Base-by-base conservation (phyloP, 2,797 vertebrate genomes). In the Ciconia nigra region DNA sequence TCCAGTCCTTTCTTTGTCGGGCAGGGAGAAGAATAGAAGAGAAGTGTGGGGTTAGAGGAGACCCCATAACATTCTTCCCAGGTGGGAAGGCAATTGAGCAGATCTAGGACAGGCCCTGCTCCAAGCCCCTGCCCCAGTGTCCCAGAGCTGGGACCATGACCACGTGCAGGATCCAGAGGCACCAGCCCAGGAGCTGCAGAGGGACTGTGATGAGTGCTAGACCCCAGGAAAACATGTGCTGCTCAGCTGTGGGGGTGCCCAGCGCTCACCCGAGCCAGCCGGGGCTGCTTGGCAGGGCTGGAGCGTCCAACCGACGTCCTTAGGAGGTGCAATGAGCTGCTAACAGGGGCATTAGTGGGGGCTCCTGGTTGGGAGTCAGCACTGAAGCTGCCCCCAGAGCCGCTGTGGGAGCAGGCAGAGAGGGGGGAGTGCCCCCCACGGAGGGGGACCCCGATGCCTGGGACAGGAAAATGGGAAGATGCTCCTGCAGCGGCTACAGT, bases 1-100 rank as follows among this genome's bases (percentile, higher is more conserved):
- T 13, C 5, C 37, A 49, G 58, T 61, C 24, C 49, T 84, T 61
- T 69, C 39, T 58, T 41, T 1, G 2, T 11, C 11, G 2, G 29
- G 41, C 5, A 69, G 44, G 47, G 20, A 51, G 41, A 65, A 70
- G 61, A 78, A 80, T 2, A 5, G 12, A 13, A 84, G 54, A 69
- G 46, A 92, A 29, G 18, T 26, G 24, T 37, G n/a, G 18, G 44
- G 11, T 26, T 26, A 66, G 63, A 28, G 41, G 21, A 49, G 22
- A 80, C 10, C 8, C 8, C 39, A 41, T 18, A 62, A 26, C 0
- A 0, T 18, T 66, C 13, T 55, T 18, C 20, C 4, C 18, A 42
- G 0, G 57, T 33, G 29, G 33, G 39, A 49, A 77, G 65, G 33
- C 31, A 46, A 46, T 24, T 66, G 31, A 22, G 22, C 7, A 6